Base-by-base conservation (phyloP, 2,113 vertebrate species). In the Gnathonemus echidnorhynchus region DNA sequence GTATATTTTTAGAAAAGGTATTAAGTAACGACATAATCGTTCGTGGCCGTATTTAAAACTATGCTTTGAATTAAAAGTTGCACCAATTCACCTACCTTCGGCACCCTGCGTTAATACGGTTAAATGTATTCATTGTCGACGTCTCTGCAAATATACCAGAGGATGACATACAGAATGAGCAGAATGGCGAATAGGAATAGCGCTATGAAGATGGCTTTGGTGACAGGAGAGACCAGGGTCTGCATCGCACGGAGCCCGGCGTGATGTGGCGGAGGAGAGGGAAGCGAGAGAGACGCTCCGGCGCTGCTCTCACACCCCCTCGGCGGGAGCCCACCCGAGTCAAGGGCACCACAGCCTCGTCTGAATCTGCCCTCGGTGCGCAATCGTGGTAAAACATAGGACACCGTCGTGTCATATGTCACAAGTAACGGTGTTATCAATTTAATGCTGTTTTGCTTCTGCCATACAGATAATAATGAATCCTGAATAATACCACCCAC, bases 131-230 rank as follows among this genome's bases (percentile, higher is more conserved):
- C 90, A 35, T 91, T 88, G 70, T 91, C 90, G 46, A 89, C 90
- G 88, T 91, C 91, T 53, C 91, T 85, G 83, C 91, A 91, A 46
- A 91, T 91, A 45, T 91, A 91, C 91, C 91, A 91, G 15, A 91
- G 88, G 49, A 91, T 91, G 9, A 91, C 88, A 62, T 88, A 92
- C 21, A 92, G 90, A 19, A 92, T 92, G n/a, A 91, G 91, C 74
- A 92, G 87, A 39, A 92, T 92, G 46, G 90, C 83, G 66, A 92
- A 92, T 0, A 92, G 90, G 31, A 92, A 91, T 2, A 92, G 49
- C n/a, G 62, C 84, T 58, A 92, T 88, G 42, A 92, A 89, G 48
- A 91, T 91, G 90, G 91, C 90, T 90, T 91, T 91, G 46, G 87
- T 91, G 85, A 91, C 80, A 2, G 91, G 91, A 31, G 90, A 92